phyloP scores from a whole-genome alignment of 1,140 invertebrate genomes.

The Phocides pigmalion region DNA sequence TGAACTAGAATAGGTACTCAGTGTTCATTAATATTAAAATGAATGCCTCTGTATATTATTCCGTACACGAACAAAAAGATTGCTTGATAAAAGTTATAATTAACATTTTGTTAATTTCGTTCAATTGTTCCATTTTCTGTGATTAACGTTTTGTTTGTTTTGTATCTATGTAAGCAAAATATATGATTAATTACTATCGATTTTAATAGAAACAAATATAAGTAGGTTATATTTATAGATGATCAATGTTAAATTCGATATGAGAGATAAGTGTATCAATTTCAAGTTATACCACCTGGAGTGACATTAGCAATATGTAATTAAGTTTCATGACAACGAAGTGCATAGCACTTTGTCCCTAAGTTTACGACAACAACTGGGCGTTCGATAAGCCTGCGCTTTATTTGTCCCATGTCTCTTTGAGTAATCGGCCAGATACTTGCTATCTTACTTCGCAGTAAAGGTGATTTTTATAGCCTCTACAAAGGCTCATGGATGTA shows the following conservation, averaged over 20 bases:
- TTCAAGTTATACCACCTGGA: background rate
- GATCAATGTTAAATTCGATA: background rate
- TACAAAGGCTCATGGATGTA: constrained; percentile 44
- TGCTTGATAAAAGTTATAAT: background rate
- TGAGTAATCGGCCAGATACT: constrained; percentile 68
- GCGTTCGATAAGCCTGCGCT: constrained; percentile 47
- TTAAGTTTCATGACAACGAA: constrained; percentile 29
- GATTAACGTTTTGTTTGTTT: constrained; percentile 7
- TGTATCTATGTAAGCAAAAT: background rate
- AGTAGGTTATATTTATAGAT: background rate
- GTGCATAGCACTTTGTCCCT: constrained; percentile 40
- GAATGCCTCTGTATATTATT: background rate
- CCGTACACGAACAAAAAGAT: background rate
- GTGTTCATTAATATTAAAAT: constrained; percentile 10
- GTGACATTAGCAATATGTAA: constrained; percentile 20
- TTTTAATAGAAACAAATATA: too few relatives aligned
- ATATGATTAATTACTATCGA: too few relatives aligned
- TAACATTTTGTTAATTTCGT: background rate
- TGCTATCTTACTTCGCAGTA: constrained; percentile 58
- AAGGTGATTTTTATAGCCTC: constrained; percentile 60
- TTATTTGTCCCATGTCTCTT: constrained; percentile 51
- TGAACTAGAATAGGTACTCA: constrained; percentile 13
- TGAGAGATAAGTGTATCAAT: background rate
- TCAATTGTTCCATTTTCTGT: constrained; percentile 2
- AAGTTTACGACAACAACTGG: constrained; percentile 39